These are phyloP conservation scores for Cyaniris semiargus DNA, from an alignment of 2,888 invertebrate genomes.

Conservation along the genomic window DNA sequence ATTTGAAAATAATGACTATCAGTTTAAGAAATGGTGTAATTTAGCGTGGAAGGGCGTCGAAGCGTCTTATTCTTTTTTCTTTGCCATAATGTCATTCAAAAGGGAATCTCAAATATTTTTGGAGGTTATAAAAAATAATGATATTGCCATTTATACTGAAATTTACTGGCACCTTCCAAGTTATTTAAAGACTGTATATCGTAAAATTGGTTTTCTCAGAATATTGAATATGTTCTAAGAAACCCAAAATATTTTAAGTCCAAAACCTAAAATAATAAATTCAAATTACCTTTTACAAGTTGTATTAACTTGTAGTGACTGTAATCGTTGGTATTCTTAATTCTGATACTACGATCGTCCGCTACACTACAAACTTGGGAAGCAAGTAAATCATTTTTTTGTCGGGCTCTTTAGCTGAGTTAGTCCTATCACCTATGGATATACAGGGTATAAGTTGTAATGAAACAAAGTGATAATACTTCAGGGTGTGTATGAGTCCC, in stretches of 20 bases:
- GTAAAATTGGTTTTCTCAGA: not conserved
- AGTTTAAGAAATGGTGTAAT: slow-evolving; percentile 49
- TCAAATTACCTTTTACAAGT: no score
- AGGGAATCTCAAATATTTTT: slow-evolving; percentile 32
- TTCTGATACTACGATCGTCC: no score
- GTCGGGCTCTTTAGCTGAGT: no score
- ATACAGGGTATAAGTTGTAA: no score
- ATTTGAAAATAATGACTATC: slow-evolving; percentile 52
- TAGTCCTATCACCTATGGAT: no score
- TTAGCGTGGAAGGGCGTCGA: slow-evolving; percentile 45
- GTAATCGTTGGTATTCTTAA: no score
- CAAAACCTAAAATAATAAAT: no score
- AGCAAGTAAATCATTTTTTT: no score
- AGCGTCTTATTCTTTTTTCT: slow-evolving; percentile 44
- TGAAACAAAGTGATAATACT: no score
- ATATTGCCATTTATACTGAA: slow-evolving; percentile 14
- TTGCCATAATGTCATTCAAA: slow-evolving; percentile 38
- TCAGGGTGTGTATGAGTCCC: no score
- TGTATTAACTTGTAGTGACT: no score
- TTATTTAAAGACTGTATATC: not conserved
- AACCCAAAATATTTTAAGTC: not conserved
- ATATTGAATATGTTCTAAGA: not conserved
- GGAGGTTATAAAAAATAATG: slow-evolving; percentile 22
- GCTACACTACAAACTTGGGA: no score
- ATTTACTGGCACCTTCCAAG: not conserved